Base-by-base conservation (phyloP, 2,113 vertebrate species). In the Alethe diademata region DNA sequence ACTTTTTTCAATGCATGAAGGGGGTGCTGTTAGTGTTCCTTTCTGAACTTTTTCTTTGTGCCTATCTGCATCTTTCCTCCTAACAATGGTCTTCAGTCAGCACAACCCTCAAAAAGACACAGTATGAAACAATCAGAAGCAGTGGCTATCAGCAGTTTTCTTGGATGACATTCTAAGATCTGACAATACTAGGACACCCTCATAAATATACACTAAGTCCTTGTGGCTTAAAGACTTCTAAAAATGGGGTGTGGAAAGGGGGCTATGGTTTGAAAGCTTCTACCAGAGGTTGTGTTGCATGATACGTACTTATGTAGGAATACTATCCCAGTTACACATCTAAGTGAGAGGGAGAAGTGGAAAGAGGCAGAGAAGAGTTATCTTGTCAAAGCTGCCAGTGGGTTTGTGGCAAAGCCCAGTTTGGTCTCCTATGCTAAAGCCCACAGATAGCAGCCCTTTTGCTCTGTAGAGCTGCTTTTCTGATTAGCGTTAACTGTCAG, bases 401-500 rank as follows among this genome's bases (percentile, higher is more conserved):
- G 57, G 45, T 76, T 82, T 90, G 54, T 64, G 78, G 65, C 75
- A 86, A 90, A 94, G 74, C 50, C 74, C n/a, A 36, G 13, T 88
- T 69, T 85, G 51, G 29, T 43, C 14, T 79, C 42, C 50, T 40
- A 0, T 51, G 58, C 22, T 76, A 92, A 74, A 95, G 31, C 47
- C 26, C 36, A 35, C 6, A 91, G 93, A 96, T 71, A 96, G 70
- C 61, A 89, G 43, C 7, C 11, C 18, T 83, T 91, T 58, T 86
- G 47, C 78, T 83, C 58, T 78, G 81, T 57, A 62, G 51, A 83
- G 28, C 67, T 56, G 28, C 23, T 78, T 86, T 90, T 83, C 90
- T 73, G 95, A 96, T 96, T 93, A 96, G 79, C 78, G 82, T 50
- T 50, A 96, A 94, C 86, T 45, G 88, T 86, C 78, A 83, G 47